Evolutionary conservation across 2,888 invertebrate genomes (phyloP), one percentile per base, ranked within the genome.

Genomic region (Acanthosepion lycidas): DNA sequence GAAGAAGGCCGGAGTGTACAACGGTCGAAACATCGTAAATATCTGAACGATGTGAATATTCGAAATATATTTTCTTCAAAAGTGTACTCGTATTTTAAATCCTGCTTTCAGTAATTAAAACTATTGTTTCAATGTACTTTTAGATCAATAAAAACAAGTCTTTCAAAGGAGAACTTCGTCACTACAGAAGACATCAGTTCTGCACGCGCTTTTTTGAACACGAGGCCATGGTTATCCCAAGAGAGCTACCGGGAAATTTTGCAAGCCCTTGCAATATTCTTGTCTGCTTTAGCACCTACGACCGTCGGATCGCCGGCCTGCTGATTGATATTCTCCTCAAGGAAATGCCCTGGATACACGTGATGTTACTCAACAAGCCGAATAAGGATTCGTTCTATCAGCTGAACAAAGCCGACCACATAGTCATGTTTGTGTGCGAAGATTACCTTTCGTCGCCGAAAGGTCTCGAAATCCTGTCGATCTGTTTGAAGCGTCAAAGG

Each of bases 351-450:
- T 95, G 95, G 18, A 59, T 96, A 0, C 95, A 95, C 9, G 95
- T 96, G n/a, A 95, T 94, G 92, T 95, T 96, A 64, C 94, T 96
- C 26, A 95, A 95, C 26, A 95, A 95, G 33, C 93, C 94, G 12
- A 95, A 95, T n/a, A 94, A 95, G 33, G 94, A 95, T 42, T 94
- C 95, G 33, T 94, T 96, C 20, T 94, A 95, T 33, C 95, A 95
- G 33, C 94, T 97, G n/a, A 96, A 97, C 92, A 95, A 95, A 20
- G 96, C 97, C 12, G 95, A 95, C 55, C 95, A 96, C 91, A 95
- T 97, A 33, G 96, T 97, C 8, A 94, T 96, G 42, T 95, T 97
- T 51, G 94, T 97, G 20, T 97, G 97, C 0, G 95, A 96, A n/a
- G 96, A 96, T 28, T 97, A 96, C 93, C 91, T 96, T 8, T 92